A percentile compares a stretch with the other conserved stretches of the same genome.
These are phyloP conservation scores for Rhopalosiphum maidis DNA, from an alignment of 1,140 invertebrate species.

Conservation along the genomic window DNA sequence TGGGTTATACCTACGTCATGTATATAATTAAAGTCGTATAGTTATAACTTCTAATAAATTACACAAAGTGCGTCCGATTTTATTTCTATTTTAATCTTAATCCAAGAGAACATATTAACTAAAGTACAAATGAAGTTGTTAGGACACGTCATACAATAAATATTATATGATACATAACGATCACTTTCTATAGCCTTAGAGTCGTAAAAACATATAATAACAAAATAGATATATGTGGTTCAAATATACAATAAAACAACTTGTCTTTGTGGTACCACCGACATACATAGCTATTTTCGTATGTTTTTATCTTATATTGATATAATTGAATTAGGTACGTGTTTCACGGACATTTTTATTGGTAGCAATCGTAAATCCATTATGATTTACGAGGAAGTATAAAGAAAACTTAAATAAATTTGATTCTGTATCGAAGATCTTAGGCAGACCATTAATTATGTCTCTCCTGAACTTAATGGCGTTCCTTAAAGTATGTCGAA, in stretches of 20 bases:
- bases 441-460: too few relatives aligned
- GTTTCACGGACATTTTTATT: not conserved
- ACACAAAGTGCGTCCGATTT: not conserved
- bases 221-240: not conserved
- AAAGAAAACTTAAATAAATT: not conserved
- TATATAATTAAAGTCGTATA: not conserved
- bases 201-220: not conserved
- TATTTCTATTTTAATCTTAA: conserved; percentile 10
- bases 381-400: not conserved
- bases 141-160: not conserved
- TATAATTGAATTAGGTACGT: not conserved
- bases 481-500: not conserved
- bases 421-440: not conserved
- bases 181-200: not conserved
- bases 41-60: not conserved
- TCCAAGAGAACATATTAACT: not conserved
- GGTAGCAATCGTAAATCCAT: not conserved
- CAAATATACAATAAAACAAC: not conserved
- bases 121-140: not conserved
- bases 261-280: not conserved
- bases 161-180: not conserved
- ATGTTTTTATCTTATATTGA: not conserved
- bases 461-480: not conserved
- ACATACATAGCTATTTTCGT: not conserved
- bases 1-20: not conserved